These are phyloP conservation scores for Trachymyrmex septentrionalis DNA, from an alignment of 1,140 invertebrate genomes.

Conservation along the genomic window DNA sequence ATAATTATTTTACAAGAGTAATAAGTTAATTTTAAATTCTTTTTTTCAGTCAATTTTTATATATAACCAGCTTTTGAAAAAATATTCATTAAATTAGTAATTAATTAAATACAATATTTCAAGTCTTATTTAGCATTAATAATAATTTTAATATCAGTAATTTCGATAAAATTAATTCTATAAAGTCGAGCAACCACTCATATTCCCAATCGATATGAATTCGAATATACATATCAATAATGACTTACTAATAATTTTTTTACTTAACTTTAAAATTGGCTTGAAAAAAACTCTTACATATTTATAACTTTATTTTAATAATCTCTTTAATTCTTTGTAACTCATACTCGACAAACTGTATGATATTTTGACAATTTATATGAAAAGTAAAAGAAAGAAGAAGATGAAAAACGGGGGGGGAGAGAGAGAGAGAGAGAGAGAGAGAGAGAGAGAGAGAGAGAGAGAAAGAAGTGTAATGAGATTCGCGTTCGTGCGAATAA, in stretches of 20 bases:
- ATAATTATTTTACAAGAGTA: background rate
- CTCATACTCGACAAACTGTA: conserved; percentile 51
- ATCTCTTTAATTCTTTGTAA: conserved; percentile 31
- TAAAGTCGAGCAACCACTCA: background rate
- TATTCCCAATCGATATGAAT: background rate
- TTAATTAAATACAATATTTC: background rate
- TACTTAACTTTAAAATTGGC: conserved; percentile 45
- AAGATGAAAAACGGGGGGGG: background rate
- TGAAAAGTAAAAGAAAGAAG: background rate
- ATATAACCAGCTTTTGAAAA: background rate
- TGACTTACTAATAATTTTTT: conserved; percentile 61
- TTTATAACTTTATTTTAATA: conserved; percentile 71
- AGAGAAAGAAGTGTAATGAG: background rate
- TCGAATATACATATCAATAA: conserved; percentile 39
- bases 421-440: background rate
- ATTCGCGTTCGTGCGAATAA: too few relatives aligned
- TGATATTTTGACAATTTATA: conserved; percentile 72
- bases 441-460: conserved; percentile 15
- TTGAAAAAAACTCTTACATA: conserved; percentile 69
- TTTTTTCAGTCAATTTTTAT: background rate
- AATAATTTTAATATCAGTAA: background rate
- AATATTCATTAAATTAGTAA: background rate
- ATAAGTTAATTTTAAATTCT: background rate
- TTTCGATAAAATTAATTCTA: background rate
- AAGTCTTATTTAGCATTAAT: background rate